Evolutionary conservation across 2,888 invertebrate species (phyloP).

Genomic region (Cataglyphis altisquamis): DNA sequence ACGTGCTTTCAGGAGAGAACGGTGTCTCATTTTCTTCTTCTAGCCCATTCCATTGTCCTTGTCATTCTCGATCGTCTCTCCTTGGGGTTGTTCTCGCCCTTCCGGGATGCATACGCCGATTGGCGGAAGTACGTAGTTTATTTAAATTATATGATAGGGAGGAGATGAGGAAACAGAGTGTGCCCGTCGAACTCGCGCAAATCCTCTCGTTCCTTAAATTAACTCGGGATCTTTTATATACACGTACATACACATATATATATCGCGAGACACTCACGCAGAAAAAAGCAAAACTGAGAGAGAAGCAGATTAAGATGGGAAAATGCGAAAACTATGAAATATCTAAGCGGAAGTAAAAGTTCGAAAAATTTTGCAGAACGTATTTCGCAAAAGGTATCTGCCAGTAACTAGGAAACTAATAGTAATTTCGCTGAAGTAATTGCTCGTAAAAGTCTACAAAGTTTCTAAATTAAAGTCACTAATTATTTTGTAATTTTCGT

Average conservation of each 20-base stretch:
- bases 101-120: background rate
- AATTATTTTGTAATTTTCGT: conserved; percentile 17
- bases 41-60: background rate
- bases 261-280: no score
- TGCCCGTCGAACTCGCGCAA: conserved; percentile 22
- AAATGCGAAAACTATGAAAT: background rate
- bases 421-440: conserved; percentile 10
- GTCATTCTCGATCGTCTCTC: background rate
- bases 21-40: background rate
- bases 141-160: conserved; percentile 65
- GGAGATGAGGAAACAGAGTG: background rate
- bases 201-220: conserved; percentile 41
- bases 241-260: background rate
- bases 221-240: conserved; percentile 1
- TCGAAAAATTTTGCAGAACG: background rate
- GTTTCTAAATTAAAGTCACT: background rate
- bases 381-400: no score
- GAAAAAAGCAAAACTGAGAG: background rate
- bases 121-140: conserved; percentile 61
- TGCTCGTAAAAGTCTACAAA: background rate
- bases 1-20: conserved; percentile 54
- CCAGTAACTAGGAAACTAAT: conserved; percentile 7
- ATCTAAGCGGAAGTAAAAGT: background rate
- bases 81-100: background rate
- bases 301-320: background rate